Evolutionary conservation across 2,113 vertebrate species (phyloP).

Genomic region (Leptobrachium leishanense): DNA sequence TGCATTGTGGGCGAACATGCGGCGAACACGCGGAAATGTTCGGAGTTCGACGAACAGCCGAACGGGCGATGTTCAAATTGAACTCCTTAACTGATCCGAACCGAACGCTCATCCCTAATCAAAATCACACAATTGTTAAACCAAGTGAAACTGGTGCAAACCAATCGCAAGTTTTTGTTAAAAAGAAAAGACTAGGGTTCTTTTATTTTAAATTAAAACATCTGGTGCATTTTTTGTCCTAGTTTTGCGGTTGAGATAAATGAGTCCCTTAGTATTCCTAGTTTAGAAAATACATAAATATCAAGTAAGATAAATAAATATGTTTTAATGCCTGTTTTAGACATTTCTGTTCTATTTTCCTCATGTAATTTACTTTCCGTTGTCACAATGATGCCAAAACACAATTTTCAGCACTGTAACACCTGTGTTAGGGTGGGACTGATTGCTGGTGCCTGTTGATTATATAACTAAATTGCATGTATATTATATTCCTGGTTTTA

Average conservation of each 20-base stretch:
- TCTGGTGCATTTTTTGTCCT: conserved; percentile 23
- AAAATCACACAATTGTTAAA: not conserved
- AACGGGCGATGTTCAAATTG: too few species aligned
- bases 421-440: conserved; percentile 1
- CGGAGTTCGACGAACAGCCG: too few species aligned
- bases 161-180: not conserved
- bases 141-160: not conserved
- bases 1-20: too few species aligned
- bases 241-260: conserved; percentile 14
- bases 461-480: not conserved
- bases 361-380: conserved; percentile 9
- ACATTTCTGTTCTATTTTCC: conserved; percentile 2
- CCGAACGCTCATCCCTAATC: too few species aligned
- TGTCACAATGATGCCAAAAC: conserved; percentile 15
- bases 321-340: conserved; percentile 20
- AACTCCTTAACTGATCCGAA: too few species aligned
- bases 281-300: conserved; percentile 2
- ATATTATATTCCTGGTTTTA: not conserved
- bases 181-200: not conserved
- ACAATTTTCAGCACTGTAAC: not conserved
- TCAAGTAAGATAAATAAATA: conserved; percentile 6
- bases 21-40: too few species aligned
- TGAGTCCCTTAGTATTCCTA: not conserved
- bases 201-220: not conserved
- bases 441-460: not conserved